Evolutionary conservation across 2,888 invertebrate genomes (phyloP).

Genomic region (Arctia plantaginis): DNA sequence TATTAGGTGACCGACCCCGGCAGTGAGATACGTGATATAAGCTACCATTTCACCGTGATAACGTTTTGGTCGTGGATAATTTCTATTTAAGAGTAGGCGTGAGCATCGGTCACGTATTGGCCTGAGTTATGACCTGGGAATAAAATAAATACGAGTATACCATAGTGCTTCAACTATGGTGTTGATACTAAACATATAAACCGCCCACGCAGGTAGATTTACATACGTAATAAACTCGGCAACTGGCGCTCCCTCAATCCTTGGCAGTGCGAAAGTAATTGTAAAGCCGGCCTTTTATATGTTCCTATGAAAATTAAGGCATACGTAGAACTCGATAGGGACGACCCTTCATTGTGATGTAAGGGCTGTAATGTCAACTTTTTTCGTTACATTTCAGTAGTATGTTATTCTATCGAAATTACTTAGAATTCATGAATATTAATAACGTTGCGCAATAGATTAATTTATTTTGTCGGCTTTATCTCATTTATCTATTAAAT

Average conservation of each 20-base stretch:
- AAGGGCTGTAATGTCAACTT: constrained; percentile 3
- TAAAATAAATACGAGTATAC: constrained; percentile 80
- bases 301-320: constrained; percentile 18
- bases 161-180: constrained; percentile 55
- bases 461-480: constrained; percentile 9
- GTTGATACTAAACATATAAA: constrained; percentile 65
- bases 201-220: constrained; percentile 65
- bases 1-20: constrained; percentile 73
- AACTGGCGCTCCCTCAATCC: constrained; percentile 39
- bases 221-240: constrained; percentile 55
- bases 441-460: not conserved
- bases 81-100: constrained; percentile 73
- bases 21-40: constrained; percentile 69
- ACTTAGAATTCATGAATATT: constrained; percentile 15
- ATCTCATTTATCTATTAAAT: constrained; percentile 11
- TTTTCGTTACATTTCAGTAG: not conserved
- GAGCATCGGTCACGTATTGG: constrained; percentile 83
- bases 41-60: constrained; percentile 78
- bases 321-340: not conserved
- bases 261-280: constrained; percentile 25
- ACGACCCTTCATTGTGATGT: constrained; percentile 3
- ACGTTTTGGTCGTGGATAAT: constrained; percentile 65
- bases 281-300: constrained; percentile 1
- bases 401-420: constrained; percentile 17
- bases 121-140: constrained; percentile 79